Evolutionary conservation across 2,888 invertebrate species (phyloP), one percentile per base, ranked within the genome.

Genomic region (Cataglyphis albicans): DNA sequence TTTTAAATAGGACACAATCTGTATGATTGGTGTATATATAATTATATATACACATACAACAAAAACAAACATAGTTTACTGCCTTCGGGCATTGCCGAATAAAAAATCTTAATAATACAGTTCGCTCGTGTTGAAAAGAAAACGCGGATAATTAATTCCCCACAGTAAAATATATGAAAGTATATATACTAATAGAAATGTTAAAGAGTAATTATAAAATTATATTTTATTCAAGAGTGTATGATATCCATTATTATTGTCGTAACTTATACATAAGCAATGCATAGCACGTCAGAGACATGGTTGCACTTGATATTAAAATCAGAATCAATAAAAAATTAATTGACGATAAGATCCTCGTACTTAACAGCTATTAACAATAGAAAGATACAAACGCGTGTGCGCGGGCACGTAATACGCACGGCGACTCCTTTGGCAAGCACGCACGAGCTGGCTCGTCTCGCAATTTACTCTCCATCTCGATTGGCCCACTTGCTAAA

Each of bases 401-500:
- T 57, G 80, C 29, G 44, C 64, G 48, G 81, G 81, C 85, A 73
- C 84, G 82, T 87, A 63, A 64, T 64, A 65, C 75, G 74, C 57
- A 57, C 67, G 67, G 74, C 41, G 59, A 70, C 61, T 80, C 67
- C 82, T 78, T 78, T 70, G 61, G 70, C 75, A 41, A 72, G 59
- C 78, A 80, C 59, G 78, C 78, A 80, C 78, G 78, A 80, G 78
- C 70, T 76, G 73, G 73, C 59, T 82, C 84, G 82, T 75, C 72
- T 82, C 55, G 74, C 82, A 80, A 70, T 89, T 91, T 92, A 94
- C 94, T 94, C 94, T 94, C 94, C 91, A 93, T 94, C 94, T 94
- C 94, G 92, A 93, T 94, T 92, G 94, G 92, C 93, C 94, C 92
- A 94, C 93, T 94, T 94, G 93, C 90, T 91, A 94, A 94, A 94